Percentiles rank a stretch among this genome's conserved stretches.
phyloP scores from a whole-genome alignment of 2,888 invertebrate genomes.

The Diarsia brunnea region DNA sequence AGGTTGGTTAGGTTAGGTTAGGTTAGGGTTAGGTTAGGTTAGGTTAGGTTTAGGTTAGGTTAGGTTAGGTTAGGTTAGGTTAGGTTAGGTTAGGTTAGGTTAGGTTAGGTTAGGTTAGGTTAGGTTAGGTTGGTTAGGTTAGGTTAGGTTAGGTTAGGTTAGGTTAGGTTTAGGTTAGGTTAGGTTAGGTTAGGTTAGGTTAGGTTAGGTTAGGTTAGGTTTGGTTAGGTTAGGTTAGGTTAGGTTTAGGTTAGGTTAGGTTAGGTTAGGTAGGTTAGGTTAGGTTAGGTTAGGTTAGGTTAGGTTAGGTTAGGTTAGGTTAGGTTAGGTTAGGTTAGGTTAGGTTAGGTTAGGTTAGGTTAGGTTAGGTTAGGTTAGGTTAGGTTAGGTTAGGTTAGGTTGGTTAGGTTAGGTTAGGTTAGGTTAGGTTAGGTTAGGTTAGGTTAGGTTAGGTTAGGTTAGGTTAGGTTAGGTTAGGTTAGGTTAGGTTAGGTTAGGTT shows the following conservation, averaged over 20 bases:
- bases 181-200: background rate
- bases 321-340: constrained; percentile 5
- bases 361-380: constrained; percentile 6
- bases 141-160: background rate
- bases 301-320: constrained; percentile 6
- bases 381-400: constrained; percentile 5
- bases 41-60: no score
- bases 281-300: constrained; percentile 6
- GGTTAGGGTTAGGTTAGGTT: no score
- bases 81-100: no score
- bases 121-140: background rate
- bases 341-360: constrained; percentile 6
- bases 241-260: constrained; percentile 5
- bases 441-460: no score
- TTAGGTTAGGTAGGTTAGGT: no score
- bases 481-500: no score
- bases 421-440: background rate
- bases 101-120: no score
- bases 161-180: background rate
- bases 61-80: no score
- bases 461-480: no score
- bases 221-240: background rate
- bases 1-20: no score
- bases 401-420: background rate
- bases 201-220: background rate